A percentile compares a stretch with the other conserved stretches of the same genome.
Conservation (phyloP, 2,797 vertebrate genomes). For the Caiman crocodilus region DNA sequence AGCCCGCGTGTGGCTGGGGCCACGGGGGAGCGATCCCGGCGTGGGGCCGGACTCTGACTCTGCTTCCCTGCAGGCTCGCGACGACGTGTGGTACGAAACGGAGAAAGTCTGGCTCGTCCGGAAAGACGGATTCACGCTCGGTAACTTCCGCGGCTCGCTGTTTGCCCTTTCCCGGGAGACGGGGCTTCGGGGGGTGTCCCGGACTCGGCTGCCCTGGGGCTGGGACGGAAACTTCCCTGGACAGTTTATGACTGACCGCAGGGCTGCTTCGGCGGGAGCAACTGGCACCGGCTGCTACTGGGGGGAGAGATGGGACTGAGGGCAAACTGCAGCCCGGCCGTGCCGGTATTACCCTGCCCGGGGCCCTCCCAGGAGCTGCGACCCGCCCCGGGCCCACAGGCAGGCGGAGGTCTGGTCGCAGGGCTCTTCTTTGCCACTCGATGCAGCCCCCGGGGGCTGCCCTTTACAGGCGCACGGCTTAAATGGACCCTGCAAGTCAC, state of each 20-base stretch:
- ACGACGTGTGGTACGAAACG: conserved; percentile 92
- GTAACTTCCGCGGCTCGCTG: conserved; percentile 79
- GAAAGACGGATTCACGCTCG: conserved; percentile 87
- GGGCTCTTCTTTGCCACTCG: neutral
- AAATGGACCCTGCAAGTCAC: neutral
- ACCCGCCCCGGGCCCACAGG: neutral
- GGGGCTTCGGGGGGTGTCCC: fast-evolving
- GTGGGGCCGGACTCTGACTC: neutral
- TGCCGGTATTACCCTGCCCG: neutral
- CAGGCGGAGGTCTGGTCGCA: neutral
- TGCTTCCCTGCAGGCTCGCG: conserved; percentile 63
- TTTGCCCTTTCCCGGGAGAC: fast-evolving
- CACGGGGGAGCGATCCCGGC: too few species aligned
- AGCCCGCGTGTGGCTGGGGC: too few species aligned
- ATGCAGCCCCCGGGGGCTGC: neutral
- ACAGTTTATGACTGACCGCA: neutral
- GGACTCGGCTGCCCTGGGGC: neutral
- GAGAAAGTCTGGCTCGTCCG: conserved; percentile 92
- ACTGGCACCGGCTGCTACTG: fast-evolving
- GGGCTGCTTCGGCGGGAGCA: neutral
- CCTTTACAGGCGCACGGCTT: neutral
- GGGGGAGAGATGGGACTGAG: neutral
- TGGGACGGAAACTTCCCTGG: fast-evolving
- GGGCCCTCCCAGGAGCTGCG: neutral
- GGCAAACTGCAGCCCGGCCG: neutral